These are phyloP conservation scores for Nasonovia ribisnigri DNA, from an alignment of 2,888 invertebrate genomes.

Conservation along the genomic window DNA sequence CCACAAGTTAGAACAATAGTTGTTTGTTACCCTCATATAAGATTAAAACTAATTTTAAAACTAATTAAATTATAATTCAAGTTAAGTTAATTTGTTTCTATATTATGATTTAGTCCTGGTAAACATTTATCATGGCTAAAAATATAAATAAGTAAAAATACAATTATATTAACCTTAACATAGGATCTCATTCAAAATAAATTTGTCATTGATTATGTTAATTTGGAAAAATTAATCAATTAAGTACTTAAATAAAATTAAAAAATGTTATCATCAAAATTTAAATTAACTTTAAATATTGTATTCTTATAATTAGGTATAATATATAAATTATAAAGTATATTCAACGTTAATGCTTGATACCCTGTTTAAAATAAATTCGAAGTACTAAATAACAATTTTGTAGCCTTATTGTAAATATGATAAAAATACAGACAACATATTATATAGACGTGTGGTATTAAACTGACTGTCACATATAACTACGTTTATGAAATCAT, in stretches of 20 bases:
- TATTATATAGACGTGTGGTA: too few species aligned
- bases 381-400: not conserved
- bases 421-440: not conserved
- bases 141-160: not conserved
- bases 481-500: constrained; percentile 9
- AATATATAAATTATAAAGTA: too few species aligned
- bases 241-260: not conserved
- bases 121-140: not conserved
- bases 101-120: not conserved
- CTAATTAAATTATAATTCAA: not conserved
- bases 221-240: not conserved
- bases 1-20: not conserved
- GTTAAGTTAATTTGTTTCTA: not conserved
- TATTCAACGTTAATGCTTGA: too few species aligned
- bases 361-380: too few species aligned
- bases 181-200: not conserved
- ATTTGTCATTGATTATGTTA: not conserved
- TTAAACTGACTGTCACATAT: not conserved
- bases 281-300: not conserved
- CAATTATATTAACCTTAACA: not conserved
- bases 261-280: not conserved
- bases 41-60: too few species aligned
- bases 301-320: not conserved
- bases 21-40: not conserved
- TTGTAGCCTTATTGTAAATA: not conserved